Evolutionary conservation across 2,888 invertebrate species (phyloP).

Genomic region (Melanostoma mellinum): DNA sequence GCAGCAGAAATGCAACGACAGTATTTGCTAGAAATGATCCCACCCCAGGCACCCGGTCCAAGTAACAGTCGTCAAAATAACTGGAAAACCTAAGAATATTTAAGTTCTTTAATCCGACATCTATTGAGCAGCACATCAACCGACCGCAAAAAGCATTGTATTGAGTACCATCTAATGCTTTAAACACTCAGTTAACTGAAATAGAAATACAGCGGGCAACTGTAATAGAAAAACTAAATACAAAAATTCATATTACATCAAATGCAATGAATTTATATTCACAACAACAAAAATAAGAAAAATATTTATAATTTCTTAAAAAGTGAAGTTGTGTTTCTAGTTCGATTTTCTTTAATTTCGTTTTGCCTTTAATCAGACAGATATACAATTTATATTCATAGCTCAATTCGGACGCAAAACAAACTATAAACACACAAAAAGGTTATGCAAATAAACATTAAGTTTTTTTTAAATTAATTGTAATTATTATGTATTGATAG

Average conservation of each 20-base stretch:
- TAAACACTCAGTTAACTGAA: slow-evolving; percentile 10
- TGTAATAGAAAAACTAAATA: slow-evolving; percentile 37
- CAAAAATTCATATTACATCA: slow-evolving; percentile 14
- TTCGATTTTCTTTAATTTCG: slow-evolving; percentile 32
- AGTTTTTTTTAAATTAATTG: slow-evolving; percentile 66
- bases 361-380: slow-evolving; percentile 46
- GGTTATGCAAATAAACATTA: slow-evolving; percentile 67
- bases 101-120: neutral
- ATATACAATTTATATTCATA: slow-evolving; percentile 30
- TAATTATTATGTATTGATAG: slow-evolving; percentile 66
- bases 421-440: slow-evolving; percentile 45
- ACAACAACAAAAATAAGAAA: neutral
- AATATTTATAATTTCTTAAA: slow-evolving; percentile 19
- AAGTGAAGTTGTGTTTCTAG: slow-evolving; percentile 40
- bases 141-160: slow-evolving; percentile 41
- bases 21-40: slow-evolving; percentile 98
- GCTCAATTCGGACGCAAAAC: slow-evolving; percentile 63
- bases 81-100: slow-evolving; percentile 81
- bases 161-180: slow-evolving; percentile 13
- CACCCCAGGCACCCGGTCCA: slow-evolving; percentile 83
- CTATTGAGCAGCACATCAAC: slow-evolving; percentile 37
- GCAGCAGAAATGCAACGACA: slow-evolving; percentile 95
- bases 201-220: slow-evolving; percentile 59
- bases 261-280: slow-evolving; percentile 33
- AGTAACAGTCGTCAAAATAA: slow-evolving; percentile 82